A percentile compares a stretch with the other conserved stretches of the same genome.
Evolutionary conservation across 2,888 invertebrate genomes (phyloP).

Genomic region (Athalia rosae): DNA sequence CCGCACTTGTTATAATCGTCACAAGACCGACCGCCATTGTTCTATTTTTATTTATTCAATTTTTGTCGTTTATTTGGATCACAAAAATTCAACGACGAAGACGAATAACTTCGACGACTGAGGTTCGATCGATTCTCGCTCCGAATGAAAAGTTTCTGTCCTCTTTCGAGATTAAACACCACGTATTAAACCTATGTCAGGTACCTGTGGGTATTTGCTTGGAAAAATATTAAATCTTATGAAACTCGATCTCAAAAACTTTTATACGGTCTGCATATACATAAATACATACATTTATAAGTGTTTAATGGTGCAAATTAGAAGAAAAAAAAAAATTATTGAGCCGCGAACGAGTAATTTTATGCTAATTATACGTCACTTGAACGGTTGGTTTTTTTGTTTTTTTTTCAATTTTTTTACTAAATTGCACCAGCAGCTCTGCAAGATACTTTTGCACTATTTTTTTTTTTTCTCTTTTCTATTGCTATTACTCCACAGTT

Average conservation of each 20-base stretch:
- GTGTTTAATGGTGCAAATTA: neutral
- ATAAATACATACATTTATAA: no score
- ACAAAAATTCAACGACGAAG: neutral
- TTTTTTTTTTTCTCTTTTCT: neutral
- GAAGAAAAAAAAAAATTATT: constrained; percentile 3
- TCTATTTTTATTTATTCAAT: neutral
- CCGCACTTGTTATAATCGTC: constrained; percentile 78
- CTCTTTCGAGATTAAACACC: no score
- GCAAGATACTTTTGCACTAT: neutral
- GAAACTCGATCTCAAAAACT: no score
- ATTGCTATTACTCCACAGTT: neutral
- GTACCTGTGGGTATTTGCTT: no score
- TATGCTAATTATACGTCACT: constrained; percentile 8
- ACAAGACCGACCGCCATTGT: constrained; percentile 66
- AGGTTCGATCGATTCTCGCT: no score
- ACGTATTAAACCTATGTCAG: no score
- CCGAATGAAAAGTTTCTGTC: no score
- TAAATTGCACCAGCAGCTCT: neutral
- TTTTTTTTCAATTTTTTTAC: no score
- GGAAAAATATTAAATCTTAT: no score
- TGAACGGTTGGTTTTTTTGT: neutral
- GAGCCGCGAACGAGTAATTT: neutral
- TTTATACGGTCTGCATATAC: no score
- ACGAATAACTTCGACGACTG: no score
- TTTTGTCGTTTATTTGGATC: neutral